These are phyloP conservation scores for Taeniopygia guttata DNA, from an alignment of 2,797 vertebrate species.

Conservation along the genomic window DNA sequence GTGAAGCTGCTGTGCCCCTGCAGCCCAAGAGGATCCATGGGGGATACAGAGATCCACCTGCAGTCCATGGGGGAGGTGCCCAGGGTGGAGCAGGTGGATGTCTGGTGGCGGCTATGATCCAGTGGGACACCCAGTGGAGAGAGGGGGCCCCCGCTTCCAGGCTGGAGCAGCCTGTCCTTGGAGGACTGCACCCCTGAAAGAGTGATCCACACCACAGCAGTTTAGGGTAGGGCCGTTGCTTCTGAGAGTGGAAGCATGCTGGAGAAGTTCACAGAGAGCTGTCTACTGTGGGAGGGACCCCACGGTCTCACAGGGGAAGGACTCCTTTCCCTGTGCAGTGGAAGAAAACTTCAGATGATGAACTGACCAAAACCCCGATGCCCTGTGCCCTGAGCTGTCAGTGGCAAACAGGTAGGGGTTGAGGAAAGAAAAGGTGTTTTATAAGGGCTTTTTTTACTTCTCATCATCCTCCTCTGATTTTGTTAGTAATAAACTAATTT, in stretches of 20 bases:
- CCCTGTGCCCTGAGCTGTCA: fast-evolving
- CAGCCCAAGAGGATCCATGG: fast-evolving
- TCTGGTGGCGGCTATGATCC: background rate
- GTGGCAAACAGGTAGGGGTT: background rate
- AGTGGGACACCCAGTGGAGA: background rate
- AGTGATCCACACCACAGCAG: fast-evolving
- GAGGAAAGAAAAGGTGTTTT: background rate
- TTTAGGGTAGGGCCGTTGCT: background rate
- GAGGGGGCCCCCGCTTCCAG: background rate
- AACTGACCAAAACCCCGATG: background rate
- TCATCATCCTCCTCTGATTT: background rate
- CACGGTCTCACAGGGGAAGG: fast-evolving
- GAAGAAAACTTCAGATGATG: fast-evolving
- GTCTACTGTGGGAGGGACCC: fast-evolving
- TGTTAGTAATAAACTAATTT: background rate
- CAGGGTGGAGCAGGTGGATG: fast-evolving
- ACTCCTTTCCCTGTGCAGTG: fast-evolving
- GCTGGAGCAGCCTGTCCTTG: background rate
- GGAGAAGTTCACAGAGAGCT: background rate
- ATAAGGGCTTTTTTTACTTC: background rate
- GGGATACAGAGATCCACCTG: background rate
- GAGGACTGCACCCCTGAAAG: background rate
- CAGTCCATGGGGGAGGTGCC: fast-evolving
- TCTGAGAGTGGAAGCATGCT: fast-evolving
- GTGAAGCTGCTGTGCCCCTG: background rate